Percentiles rank a stretch among this genome's conserved stretches.
These are phyloP conservation scores for Cabera pusaria DNA, from an alignment of 2,888 invertebrate genomes.

Conservation along the genomic window DNA sequence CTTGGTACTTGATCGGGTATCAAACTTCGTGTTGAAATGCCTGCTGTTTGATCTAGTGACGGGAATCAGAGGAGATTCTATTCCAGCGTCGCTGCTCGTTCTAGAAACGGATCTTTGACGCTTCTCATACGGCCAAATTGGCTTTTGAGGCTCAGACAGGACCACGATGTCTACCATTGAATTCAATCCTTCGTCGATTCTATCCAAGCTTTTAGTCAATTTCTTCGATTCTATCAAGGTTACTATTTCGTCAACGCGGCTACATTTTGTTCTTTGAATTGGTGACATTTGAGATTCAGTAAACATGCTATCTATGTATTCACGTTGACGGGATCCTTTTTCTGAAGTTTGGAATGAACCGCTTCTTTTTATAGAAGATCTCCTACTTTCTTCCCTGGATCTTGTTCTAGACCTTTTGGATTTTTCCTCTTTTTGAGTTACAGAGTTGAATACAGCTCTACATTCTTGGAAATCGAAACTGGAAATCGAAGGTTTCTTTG, in stretches of 20 bases:
- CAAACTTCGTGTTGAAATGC: constrained; percentile 41
- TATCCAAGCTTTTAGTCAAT: constrained; percentile 89
- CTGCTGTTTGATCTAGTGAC: constrained; percentile 59
- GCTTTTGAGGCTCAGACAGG: constrained; percentile 79
- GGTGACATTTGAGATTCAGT: constrained; percentile 73
- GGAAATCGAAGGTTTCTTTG: constrained; percentile 58
- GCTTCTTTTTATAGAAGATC: constrained; percentile 67
- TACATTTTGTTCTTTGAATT: constrained; percentile 61
- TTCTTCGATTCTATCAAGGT: constrained; percentile 84
- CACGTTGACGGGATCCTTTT: constrained; percentile 70
- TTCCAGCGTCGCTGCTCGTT: constrained; percentile 65
- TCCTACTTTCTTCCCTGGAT: constrained; percentile 65
- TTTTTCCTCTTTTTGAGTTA: constrained; percentile 73
- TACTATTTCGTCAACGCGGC: constrained; percentile 74
- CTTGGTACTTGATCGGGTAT: constrained; percentile 52
- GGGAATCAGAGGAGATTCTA: constrained; percentile 65
- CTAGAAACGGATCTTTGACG: constrained; percentile 68
- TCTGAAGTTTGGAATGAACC: constrained; percentile 77
- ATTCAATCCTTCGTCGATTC: constrained; percentile 89
- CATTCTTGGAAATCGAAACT: constrained; percentile 78
- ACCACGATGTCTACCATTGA: constrained; percentile 89
- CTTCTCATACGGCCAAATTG: constrained; percentile 68
- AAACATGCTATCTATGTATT: constrained; percentile 84
- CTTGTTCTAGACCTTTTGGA: constrained; percentile 61
- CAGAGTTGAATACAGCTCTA: constrained; percentile 82